Base-by-base conservation (phyloP, 2,888 invertebrate genomes). In the Protonemura montana region DNA sequence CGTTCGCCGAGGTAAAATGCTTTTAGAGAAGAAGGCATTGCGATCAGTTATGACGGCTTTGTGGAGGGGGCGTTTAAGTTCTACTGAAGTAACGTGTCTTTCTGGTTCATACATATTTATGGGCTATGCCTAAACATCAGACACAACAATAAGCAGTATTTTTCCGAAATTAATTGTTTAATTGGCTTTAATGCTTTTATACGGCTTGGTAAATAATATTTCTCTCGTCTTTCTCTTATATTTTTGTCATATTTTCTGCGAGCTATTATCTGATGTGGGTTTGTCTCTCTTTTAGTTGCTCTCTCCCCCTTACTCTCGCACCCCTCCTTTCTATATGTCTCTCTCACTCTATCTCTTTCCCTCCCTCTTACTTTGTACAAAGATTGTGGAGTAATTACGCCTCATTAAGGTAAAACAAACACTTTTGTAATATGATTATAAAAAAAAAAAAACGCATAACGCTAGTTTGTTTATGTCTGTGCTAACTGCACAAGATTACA, bases 351-450 rank as follows among this genome's bases (percentile, higher is more conserved):
- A n/a, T n/a, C n/a, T 7, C 41, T 5, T 41, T 41, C 5, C 41
- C 13, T 41, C 41, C 13, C 41, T 5, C 41, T 41, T 13, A 21
- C 6, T 10, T 3, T 59, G 59, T 59, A 59, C 59, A 59, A 59
- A 59, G 59, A 59, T 21, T 10, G 13, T 21, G 59, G 59, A 59
- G 59, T 59, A 59, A 59, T 59, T 59, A 59, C 59, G 13, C 59
- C n/a, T 59, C 59, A 59, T 59, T 59, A 59, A 59, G 59, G 59
- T 59, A 59, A 59, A 59, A 59, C 59, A 59, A 59, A 59, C 59
- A 59, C 59, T 59, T 59, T 59, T 59, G 59, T 59, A 59, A 59
- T 59, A 59, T 3, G 13, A 59, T 59, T 59, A 59, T 59, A 59
- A 59, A 59, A 59, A 59, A 59, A 1, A 35, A 35, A 35, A 35